Conservation (phyloP, 2,797 vertebrate species). For the Channallabes apus region DNA sequence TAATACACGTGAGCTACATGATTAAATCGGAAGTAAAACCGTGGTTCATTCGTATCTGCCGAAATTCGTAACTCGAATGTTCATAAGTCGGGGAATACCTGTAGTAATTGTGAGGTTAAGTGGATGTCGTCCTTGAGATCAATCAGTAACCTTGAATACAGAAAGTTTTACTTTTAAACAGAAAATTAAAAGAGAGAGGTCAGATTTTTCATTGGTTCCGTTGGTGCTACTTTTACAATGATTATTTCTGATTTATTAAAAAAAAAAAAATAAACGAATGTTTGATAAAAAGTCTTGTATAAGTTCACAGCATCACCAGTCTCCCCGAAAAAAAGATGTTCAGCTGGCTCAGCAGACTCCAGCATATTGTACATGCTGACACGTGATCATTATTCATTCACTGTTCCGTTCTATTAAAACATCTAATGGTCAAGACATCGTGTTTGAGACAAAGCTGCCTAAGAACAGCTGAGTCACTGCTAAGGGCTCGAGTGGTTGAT, state of each 20-base stretch:
- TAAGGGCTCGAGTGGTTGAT: conserved; percentile 42
- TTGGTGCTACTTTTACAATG: not conserved
- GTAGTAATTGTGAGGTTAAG: not conserved
- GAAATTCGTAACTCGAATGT: too few species aligned
- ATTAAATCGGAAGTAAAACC: too few species aligned
- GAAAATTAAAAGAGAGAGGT: not conserved
- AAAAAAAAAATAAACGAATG: too few species aligned
- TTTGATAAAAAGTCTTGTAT: too few species aligned
- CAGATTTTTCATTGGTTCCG: not conserved
- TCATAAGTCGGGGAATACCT: too few species aligned
- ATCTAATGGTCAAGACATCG: conserved; percentile 51
- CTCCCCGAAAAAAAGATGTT: conserved; percentile 19
- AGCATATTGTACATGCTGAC: conserved; percentile 67
- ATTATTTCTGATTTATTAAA: not conserved
- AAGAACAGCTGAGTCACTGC: conserved; percentile 65
- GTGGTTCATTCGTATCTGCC: too few species aligned
- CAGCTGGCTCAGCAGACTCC: conserved; percentile 31
- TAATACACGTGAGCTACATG: too few species aligned
- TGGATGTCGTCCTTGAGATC: not conserved
- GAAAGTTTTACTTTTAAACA: not conserved
- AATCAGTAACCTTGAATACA: not conserved
- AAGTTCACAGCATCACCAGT: not conserved
- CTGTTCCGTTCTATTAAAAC: conserved; percentile 65
- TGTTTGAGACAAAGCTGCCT: conserved; percentile 53
- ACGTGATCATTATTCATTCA: conserved; percentile 63